Evolutionary conservation across 2,797 vertebrate genomes (phyloP), one percentile per base, ranked within the genome.

Genomic region (Cuculus canorus): DNA sequence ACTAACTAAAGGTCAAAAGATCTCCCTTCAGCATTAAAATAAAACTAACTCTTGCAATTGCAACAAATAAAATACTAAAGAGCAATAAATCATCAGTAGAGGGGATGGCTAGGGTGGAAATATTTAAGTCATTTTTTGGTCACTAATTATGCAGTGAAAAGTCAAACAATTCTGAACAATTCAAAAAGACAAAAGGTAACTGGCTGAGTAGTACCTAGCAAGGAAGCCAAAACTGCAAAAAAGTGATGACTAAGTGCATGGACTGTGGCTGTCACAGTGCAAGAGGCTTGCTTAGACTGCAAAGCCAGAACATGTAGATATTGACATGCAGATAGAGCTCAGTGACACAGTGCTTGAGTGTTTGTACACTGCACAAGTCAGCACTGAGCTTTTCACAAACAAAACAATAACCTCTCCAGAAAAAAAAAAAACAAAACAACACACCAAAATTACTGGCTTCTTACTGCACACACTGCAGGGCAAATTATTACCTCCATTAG

Each of bases 1-100:
- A 56, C 93, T 92, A 82, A 10, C 81, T 86, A 96, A 95, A 94
- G 71, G 86, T 92, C 92, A 88, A 95, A 87, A 83, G 57, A 91
- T 21, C 72, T 82, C 77, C 30, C 52, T 91, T 86, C 39, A 66
- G 50, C 43, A 90, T 79, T 66, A 47, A 85, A 96, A 54, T 52
- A 78, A 92, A 82, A 88, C 73, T 85, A 77, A 84, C 33, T 82
- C 19, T 45, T n/a, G 82, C 1, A 30, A 76, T 63, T 76, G 45
- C 43, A 90, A 61, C 43, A 76, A 68, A 61, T 48, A 78, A 90
- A 91, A 92, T 59, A 72, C 13, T 50, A 63, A 1, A 66, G 39
- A 76, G 23, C 32, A 88, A 63, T 50, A 79, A 72, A 76, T 73
- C 28, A 73, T 0, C 4, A 86, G n/a, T 7, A 61, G 30, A 70